Conservation (phyloP, 2,888 invertebrate genomes). For the Ophraella communa region DNA sequence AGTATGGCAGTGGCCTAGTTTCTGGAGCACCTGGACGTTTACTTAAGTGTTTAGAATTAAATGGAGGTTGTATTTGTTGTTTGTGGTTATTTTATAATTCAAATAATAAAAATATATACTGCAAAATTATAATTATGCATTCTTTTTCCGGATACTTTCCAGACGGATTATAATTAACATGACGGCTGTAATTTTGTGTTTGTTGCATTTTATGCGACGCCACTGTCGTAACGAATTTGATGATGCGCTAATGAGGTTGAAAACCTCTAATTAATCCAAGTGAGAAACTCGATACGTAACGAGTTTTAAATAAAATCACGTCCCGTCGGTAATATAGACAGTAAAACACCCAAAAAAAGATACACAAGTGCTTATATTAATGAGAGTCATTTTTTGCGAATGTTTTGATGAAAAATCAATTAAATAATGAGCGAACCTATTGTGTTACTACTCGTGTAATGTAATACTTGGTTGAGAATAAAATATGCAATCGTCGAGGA, state of each 20-base stretch:
- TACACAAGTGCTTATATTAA: conserved; percentile 7
- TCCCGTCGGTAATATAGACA: too few species aligned
- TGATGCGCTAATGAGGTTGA: conserved; percentile 10
- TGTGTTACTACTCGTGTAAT: conserved; percentile 15
- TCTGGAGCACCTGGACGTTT: too few species aligned
- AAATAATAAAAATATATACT: too few species aligned
- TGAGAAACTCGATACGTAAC: conserved; percentile 10
- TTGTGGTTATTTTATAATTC: too few species aligned
- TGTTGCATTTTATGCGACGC: background rate
- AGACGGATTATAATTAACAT: too few species aligned
- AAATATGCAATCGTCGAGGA: background rate
- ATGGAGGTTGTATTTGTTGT: too few species aligned
- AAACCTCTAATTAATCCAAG: conserved; percentile 7
- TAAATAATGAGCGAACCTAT: conserved; percentile 14
- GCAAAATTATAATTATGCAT: too few species aligned
- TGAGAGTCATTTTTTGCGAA: conserved; percentile 3
- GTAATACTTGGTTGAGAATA: background rate
- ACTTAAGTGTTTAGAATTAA: too few species aligned
- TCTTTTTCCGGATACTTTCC: too few species aligned
- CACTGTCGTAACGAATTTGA: background rate
- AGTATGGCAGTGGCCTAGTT: too few species aligned
- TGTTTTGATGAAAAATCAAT: conserved; percentile 10
- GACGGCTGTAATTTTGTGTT: background rate
- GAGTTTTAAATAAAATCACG: background rate
- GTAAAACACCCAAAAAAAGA: too few species aligned